A percentile compares a stretch with the other conserved stretches of the same genome.
Conservation (phyloP, 64 coral and sea anemone genomes). For the Pocillopora damicornis region DNA sequence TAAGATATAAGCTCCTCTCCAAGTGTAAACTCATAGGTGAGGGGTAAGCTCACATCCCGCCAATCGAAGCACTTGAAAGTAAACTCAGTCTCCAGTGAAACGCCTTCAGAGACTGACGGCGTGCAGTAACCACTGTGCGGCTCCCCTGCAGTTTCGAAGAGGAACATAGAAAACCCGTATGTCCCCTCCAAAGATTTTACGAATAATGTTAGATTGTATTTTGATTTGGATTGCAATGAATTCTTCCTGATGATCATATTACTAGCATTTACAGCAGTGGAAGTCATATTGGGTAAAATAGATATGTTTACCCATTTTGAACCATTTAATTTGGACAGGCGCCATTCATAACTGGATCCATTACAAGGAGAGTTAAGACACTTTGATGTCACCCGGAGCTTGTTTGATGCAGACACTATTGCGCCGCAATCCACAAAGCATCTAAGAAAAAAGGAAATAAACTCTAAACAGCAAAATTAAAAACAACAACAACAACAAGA, state of each 20-base stretch:
- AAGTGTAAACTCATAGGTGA: constrained; percentile 11
- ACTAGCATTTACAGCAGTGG: constrained; percentile 11
- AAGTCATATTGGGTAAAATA: constrained; percentile 33
- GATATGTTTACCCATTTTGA: neutral
- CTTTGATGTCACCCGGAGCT: constrained; percentile 15
- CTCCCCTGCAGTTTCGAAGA: constrained; percentile 18
- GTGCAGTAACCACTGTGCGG: constrained; percentile 17
- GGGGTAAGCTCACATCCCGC: neutral
- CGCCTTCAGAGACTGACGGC: neutral
- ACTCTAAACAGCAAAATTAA: neutral
- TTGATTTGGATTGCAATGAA: neutral
- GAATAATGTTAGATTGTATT: constrained; percentile 6
- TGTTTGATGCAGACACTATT: constrained; percentile 28
- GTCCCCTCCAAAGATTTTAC: constrained; percentile 9
- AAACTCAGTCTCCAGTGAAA: constrained; percentile 20
- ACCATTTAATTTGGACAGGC: neutral
- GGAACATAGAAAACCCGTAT: neutral
- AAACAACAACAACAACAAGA: no score
- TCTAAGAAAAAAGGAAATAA: neutral
- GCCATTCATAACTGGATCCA: constrained; percentile 21
- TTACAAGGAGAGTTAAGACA: constrained; percentile 24
- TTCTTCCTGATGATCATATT: constrained; percentile 31
- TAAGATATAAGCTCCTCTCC: constrained; percentile 21
- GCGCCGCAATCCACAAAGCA: constrained; percentile 28
- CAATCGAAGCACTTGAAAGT: constrained; percentile 27